A percentile compares a stretch with the other conserved stretches of the same genome.
These are phyloP conservation scores for Catharus ustulatus DNA, from an alignment of 2,797 vertebrate species.

Conservation along the genomic window DNA sequence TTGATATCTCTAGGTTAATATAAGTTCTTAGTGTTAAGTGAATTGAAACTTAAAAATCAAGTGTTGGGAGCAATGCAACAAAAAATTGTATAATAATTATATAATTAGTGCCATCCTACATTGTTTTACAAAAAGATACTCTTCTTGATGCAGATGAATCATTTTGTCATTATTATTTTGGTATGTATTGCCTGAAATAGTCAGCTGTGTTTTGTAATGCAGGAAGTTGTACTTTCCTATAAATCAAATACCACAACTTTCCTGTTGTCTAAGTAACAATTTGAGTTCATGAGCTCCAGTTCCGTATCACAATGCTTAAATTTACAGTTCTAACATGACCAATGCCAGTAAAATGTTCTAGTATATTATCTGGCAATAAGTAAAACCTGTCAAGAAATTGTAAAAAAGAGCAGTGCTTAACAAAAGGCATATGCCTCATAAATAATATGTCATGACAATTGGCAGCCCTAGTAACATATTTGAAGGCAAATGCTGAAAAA, in stretches of 20 bases:
- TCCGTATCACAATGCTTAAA: neutral
- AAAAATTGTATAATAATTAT: neutral
- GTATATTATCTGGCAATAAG: slow-evolving; percentile 46
- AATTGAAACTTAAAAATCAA: neutral
- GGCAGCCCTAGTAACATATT: slow-evolving; percentile 10
- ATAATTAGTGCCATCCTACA: neutral
- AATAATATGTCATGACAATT: slow-evolving; percentile 51
- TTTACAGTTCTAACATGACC: neutral
- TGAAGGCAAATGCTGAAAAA: slow-evolving; percentile 38
- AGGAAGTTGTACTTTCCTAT: neutral
- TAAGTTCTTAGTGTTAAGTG: neutral
- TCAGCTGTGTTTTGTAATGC: neutral
- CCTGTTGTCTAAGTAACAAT: neutral
- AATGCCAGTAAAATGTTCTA: slow-evolving; percentile 35
- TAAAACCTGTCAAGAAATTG: slow-evolving; percentile 45
- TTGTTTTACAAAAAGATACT: neutral
- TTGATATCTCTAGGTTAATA: neutral
- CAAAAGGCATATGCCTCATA: slow-evolving; percentile 60
- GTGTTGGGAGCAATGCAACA: neutral
- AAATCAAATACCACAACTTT: neutral
- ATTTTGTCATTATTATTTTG: neutral
- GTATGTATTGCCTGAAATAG: neutral
- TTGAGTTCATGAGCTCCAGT: neutral
- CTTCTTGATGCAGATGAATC: neutral
- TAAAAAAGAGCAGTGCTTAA: slow-evolving; percentile 55